Conservation (phyloP, 2,888 invertebrate species). For the Colostygia pectinataria region DNA sequence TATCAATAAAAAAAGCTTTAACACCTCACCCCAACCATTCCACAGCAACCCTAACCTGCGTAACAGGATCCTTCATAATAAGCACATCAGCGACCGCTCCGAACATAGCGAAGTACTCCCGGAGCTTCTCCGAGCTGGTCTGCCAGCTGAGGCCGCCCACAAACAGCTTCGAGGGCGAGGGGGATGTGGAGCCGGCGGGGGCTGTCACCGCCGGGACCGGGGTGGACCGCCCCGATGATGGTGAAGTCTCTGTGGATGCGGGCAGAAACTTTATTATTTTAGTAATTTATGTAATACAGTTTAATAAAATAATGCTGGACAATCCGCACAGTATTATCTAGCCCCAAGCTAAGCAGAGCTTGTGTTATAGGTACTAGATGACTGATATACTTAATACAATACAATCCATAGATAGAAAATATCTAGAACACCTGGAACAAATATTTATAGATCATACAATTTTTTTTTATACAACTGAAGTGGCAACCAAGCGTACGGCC, state of each 20-base stretch:
- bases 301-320: no score
- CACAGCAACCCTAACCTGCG: conserved; percentile 85
- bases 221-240: conserved; percentile 89
- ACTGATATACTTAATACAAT: no score
- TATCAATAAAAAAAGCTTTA: no score
- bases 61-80: conserved; percentile 97
- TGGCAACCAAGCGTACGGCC: no score
- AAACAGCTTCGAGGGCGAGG: conserved; percentile 92
- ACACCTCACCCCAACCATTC: conserved; percentile 10
- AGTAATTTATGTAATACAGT: no score
- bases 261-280: background rate
- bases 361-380: no score
- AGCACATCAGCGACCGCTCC: conserved; percentile 95
- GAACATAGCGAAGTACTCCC: conserved; percentile 96
- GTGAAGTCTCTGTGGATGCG: conserved; percentile 64
- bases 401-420: no score
- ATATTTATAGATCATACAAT: no score
- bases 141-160: conserved; percentile 97
- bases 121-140: conserved; percentile 95
- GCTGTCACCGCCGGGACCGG: conserved; percentile 73
- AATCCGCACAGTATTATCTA: no score
- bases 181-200: conserved; percentile 59
- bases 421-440: no score
- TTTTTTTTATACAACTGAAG: no score
- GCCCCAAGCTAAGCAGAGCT: no score